phyloP scores from a whole-genome alignment of 1,140 invertebrate genomes.

The Hyposmocoma kahamanoa region DNA sequence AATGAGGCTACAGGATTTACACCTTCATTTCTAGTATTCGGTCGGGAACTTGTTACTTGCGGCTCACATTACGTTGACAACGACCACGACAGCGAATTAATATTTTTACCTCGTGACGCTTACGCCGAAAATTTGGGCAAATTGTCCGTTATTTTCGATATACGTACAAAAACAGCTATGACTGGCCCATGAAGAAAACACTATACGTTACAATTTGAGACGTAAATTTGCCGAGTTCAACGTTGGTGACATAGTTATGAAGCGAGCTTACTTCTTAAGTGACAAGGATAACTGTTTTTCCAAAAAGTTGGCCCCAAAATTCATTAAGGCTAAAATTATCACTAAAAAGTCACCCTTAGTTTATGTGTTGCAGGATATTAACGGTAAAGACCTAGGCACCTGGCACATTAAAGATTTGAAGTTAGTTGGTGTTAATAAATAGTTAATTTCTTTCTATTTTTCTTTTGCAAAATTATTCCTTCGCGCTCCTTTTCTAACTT shows the following conservation, averaged over 20 bases:
- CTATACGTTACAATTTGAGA: constrained; percentile 1
- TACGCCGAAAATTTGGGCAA: constrained; percentile 7
- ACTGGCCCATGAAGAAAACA: constrained; percentile 1
- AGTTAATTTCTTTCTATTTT: no score
- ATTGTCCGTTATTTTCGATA: neutral
- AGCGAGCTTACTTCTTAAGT: constrained; percentile 1
- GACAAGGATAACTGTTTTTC: constrained; percentile 5
- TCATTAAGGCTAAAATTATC: neutral
- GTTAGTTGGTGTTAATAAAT: neutral
- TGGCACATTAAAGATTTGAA: constrained; percentile 8
- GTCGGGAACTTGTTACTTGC: constrained; percentile 1
- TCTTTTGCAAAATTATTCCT: no score
- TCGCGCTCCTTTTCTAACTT: no score
- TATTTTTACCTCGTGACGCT: constrained; percentile 1
- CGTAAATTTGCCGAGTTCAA: neutral
- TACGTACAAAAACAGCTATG: constrained; percentile 1
- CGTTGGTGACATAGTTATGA: neutral
- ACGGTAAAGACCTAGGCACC: neutral
- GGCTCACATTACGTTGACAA: constrained; percentile 5
- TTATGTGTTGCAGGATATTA: neutral
- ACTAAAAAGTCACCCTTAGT: neutral
- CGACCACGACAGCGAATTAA: neutral
- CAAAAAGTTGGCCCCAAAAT: constrained; percentile 8
- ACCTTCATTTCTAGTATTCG: constrained; percentile 1
- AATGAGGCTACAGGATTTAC: constrained; percentile 6